Percentiles rank a stretch among this genome's conserved stretches.
Evolutionary conservation across 1,140 invertebrate species (phyloP).

Genomic region (Neodiprion fabricii): DNA sequence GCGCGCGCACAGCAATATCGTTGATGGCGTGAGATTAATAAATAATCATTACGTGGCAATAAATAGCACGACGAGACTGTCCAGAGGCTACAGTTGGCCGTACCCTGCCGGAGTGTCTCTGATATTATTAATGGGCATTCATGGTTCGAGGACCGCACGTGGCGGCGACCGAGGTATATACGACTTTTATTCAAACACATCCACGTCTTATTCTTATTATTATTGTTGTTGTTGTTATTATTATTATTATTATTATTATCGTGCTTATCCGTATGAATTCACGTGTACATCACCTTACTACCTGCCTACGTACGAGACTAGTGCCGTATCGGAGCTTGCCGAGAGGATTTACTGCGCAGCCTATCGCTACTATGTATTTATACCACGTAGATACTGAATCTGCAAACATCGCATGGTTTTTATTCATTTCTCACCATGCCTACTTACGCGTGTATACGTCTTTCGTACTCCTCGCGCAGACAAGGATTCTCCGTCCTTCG

Average conservation of each 20-base stretch:
- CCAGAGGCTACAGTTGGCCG: slow-evolving; percentile 11
- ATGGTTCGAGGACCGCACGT: slow-evolving; percentile 25
- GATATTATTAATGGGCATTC: slow-evolving; percentile 42
- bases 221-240: not conserved
- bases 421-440: too few relatives aligned
- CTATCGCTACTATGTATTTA: not conserved
- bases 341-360: slow-evolving; percentile 4
- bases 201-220: too few relatives aligned
- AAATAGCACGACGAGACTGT: slow-evolving; percentile 39
- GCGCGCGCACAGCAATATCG: slow-evolving; percentile 23
- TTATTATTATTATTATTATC: not conserved
- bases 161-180: slow-evolving; percentile 20
- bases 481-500: too few relatives aligned
- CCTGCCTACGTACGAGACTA: not conserved
- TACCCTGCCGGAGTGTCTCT: slow-evolving; percentile 31
- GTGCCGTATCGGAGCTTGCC: not conserved
- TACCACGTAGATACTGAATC: not conserved
- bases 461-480: too few relatives aligned
- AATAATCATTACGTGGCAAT: slow-evolving; percentile 52
- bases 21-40: slow-evolving; percentile 44
- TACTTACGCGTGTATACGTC: too few relatives aligned
- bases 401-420: too few relatives aligned
- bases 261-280: not conserved
- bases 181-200: too few relatives aligned
- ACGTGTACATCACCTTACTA: not conserved